Conservation (phyloP, 2,888 invertebrate genomes). For the Andrena hattorfiana region DNA sequence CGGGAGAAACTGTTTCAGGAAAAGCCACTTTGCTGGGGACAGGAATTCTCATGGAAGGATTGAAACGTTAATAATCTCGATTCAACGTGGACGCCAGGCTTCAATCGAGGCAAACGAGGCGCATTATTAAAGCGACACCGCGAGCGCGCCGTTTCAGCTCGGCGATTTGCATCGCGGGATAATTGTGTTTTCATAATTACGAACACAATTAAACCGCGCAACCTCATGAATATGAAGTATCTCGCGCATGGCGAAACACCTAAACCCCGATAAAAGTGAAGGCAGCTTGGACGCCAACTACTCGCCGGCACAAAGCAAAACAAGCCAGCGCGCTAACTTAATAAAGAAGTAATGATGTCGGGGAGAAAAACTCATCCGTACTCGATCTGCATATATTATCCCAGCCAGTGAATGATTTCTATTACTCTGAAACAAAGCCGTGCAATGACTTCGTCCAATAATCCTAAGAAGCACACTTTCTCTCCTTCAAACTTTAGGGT, state of each 20-base stretch:
- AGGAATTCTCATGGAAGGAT: background rate
- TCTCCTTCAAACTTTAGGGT: too few relatives aligned
- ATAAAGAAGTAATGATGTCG: background rate
- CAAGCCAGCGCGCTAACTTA: background rate
- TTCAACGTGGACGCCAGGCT: background rate
- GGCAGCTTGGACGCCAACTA: background rate
- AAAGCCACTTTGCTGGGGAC: background rate
- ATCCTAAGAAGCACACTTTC: too few relatives aligned
- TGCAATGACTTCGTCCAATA: too few relatives aligned
- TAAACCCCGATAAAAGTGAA: constrained; percentile 7
- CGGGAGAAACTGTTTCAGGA: background rate
- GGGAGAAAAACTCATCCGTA: background rate
- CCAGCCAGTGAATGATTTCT: too few relatives aligned
- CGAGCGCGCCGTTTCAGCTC: background rate
- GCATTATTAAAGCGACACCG: background rate
- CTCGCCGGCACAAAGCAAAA: background rate
- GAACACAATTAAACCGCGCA: constrained; percentile 13
- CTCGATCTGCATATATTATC: background rate
- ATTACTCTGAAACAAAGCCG: too few relatives aligned
- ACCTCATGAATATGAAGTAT: constrained; percentile 22
- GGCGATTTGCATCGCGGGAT: constrained; percentile 22
- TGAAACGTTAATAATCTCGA: background rate
- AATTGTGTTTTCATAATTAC: constrained; percentile 26
- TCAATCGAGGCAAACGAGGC: background rate
- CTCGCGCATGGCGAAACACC: background rate